These are phyloP conservation scores for Choristoneura fumiferana DNA, from an alignment of 1,140 invertebrate species.

Conservation along the genomic window DNA sequence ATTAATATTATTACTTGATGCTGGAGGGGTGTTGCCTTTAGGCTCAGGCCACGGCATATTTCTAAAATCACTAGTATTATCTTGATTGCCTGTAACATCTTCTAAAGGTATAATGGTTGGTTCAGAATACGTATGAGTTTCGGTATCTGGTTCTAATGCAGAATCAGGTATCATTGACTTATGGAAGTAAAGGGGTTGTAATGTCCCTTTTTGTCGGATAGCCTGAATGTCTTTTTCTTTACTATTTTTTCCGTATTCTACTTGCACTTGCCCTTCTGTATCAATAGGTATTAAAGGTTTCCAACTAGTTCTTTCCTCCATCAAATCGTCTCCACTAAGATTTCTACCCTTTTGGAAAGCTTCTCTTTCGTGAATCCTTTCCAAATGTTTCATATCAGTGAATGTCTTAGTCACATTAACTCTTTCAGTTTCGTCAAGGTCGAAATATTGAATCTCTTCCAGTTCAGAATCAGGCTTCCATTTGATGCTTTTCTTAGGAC, in stretches of 20 bases:
- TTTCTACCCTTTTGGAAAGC: constrained; percentile 87
- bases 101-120: constrained; percentile 92
- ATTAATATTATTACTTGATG: constrained; percentile 46
- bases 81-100: constrained; percentile 89
- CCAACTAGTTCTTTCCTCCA: constrained; percentile 89
- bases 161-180: constrained; percentile 92
- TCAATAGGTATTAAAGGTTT: constrained; percentile 84
- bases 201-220: constrained; percentile 88
- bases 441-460: constrained; percentile 91
- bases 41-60: constrained; percentile 89
- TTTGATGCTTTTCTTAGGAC: constrained; percentile 89
- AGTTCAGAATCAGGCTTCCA: constrained; percentile 91
- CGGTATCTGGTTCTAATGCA: constrained; percentile 90
- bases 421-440: constrained; percentile 95
- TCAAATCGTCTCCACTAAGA: constrained; percentile 86
- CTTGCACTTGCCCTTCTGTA: constrained; percentile 80
- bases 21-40: constrained; percentile 79
- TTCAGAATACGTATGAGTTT: constrained; percentile 86
- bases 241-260: constrained; percentile 87
- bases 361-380: constrained; percentile 91
- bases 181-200: constrained; percentile 92
- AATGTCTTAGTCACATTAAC: constrained; percentile 96
- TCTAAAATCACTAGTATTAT: constrained; percentile 87
- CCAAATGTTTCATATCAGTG: constrained; percentile 94
- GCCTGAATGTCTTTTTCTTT: constrained; percentile 92